phyloP scores from a whole-genome alignment of 1,140 invertebrate genomes.

The Drosophila chauvacae region DNA sequence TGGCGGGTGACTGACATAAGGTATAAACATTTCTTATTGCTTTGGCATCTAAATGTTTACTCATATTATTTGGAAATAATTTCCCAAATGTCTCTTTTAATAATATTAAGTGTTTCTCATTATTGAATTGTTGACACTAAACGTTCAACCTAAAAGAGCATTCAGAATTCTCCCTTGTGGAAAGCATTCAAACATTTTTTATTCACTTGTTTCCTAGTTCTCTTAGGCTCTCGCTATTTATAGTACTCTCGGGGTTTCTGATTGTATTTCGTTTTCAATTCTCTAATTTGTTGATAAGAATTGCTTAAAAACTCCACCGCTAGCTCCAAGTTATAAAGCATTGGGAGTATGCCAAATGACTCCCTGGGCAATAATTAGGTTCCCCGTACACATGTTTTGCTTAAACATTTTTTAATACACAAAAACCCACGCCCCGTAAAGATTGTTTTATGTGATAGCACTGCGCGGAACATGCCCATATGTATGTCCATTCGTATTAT shows the following conservation, averaged over 20 bases:
- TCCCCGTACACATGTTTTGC: slow-evolving; percentile 35
- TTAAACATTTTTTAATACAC: slow-evolving; percentile 1
- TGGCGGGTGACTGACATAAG: background rate
- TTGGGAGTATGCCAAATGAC: slow-evolving; percentile 12
- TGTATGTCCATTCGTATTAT: slow-evolving; percentile 33
- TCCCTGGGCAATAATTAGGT: slow-evolving; percentile 19
- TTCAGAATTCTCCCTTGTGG: slow-evolving; percentile 2
- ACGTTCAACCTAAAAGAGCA: slow-evolving; percentile 13
- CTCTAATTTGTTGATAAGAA: slow-evolving; percentile 24
- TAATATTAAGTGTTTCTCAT: background rate
- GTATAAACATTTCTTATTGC: background rate
- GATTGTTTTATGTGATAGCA: slow-evolving; percentile 62
- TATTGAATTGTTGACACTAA: background rate
- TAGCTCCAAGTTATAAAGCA: background rate
- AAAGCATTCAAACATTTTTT: background rate
- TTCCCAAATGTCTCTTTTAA: slow-evolving; percentile 1
- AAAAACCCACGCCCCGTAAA: slow-evolving; percentile 56
- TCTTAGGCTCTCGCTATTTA: slow-evolving; percentile 31
- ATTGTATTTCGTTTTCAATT: slow-evolving; percentile 24
- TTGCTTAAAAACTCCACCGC: background rate
- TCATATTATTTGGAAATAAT: background rate
- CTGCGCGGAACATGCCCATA: slow-evolving; percentile 6
- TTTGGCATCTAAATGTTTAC: background rate
- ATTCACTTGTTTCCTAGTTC: slow-evolving; percentile 26
- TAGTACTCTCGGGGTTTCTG: slow-evolving; percentile 23